A percentile compares a stretch with the other conserved stretches of the same genome.
Conservation (phyloP, 2,113 vertebrate species). For the Rhabdornis inornatus region DNA sequence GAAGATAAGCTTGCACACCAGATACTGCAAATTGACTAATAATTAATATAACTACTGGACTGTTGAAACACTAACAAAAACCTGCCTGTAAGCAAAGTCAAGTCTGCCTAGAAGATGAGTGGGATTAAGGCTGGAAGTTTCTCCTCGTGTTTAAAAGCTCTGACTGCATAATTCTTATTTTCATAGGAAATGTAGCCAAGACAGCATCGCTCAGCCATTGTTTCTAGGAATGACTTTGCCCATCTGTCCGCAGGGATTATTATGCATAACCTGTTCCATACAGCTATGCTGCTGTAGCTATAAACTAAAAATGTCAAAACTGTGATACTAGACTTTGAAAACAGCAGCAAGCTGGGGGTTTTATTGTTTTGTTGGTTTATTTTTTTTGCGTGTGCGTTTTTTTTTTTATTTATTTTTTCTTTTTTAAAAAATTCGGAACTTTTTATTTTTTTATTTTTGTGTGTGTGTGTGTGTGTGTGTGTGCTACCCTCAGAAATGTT, state of each 20-base stretch:
- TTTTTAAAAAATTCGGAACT: no score
- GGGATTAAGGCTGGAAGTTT: not conserved
- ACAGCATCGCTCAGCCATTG: not conserved
- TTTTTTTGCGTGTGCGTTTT: no score
- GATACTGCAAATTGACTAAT: not conserved
- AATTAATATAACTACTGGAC: not conserved
- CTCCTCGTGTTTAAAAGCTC: not conserved
- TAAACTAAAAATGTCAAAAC: constrained; percentile 18
- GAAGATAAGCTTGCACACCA: not conserved
- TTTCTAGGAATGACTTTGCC: constrained; percentile 33
- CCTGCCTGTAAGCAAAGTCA: not conserved
- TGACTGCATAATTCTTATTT: not conserved
- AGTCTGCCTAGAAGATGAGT: not conserved
- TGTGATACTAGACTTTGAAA: not conserved
- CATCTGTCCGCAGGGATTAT: constrained; percentile 31
- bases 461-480: no score
- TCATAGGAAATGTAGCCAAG: not conserved
- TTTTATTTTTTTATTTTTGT: not conserved
- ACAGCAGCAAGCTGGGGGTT: not conserved
- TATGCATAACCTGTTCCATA: constrained; percentile 25
- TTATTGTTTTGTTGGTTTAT: not conserved
- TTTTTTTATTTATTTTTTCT: no score
- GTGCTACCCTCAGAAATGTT: not conserved
- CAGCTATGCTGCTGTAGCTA: not conserved
- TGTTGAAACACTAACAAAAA: not conserved